phyloP scores from a whole-genome alignment of 64 coral and sea anemone species.

The Montipora cactus region DNA sequence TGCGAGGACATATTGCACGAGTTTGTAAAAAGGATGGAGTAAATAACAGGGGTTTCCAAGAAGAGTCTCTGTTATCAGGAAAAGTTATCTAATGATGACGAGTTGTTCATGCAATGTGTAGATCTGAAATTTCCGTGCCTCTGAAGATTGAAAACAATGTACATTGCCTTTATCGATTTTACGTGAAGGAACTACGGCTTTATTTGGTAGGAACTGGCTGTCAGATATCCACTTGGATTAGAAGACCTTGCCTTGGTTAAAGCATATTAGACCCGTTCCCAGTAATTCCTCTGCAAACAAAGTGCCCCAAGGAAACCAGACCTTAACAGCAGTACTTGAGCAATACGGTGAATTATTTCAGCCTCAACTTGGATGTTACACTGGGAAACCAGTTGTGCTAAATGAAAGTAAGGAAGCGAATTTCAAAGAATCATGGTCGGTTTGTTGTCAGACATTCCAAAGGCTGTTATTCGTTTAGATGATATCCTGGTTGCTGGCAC shows the following conservation, averaged over 20 bases:
- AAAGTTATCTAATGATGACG: not conserved
- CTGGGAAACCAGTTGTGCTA: not conserved
- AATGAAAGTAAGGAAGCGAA: slow-evolving; percentile 30
- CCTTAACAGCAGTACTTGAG: slow-evolving; percentile 29
- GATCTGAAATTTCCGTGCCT: slow-evolving; percentile 69
- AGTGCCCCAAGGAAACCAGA: not conserved
- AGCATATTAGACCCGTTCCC: slow-evolving; percentile 11
- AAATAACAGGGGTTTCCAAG: slow-evolving; percentile 12
- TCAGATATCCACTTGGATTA: not conserved
- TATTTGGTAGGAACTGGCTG: not conserved
- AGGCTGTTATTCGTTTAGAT: slow-evolving; percentile 45
- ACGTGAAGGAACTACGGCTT: slow-evolving; percentile 9
- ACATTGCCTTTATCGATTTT: slow-evolving; percentile 50
- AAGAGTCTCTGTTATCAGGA: not conserved
- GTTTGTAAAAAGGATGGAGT: slow-evolving; percentile 49
- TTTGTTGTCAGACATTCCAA: slow-evolving; percentile 40
- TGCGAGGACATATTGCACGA: slow-evolving; percentile 42
- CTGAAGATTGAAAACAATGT: slow-evolving; percentile 51
- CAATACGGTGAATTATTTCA: slow-evolving; percentile 12
- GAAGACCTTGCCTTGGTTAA: slow-evolving; percentile 51
- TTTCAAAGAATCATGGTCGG: slow-evolving; percentile 56
- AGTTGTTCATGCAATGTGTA: slow-evolving; percentile 4
- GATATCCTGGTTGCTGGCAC: slow-evolving; percentile 53
- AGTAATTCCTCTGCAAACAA: not conserved
- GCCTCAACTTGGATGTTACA: slow-evolving; percentile 39